Base-by-base conservation (phyloP, 2,888 invertebrate species). In the Agrochola lota region DNA sequence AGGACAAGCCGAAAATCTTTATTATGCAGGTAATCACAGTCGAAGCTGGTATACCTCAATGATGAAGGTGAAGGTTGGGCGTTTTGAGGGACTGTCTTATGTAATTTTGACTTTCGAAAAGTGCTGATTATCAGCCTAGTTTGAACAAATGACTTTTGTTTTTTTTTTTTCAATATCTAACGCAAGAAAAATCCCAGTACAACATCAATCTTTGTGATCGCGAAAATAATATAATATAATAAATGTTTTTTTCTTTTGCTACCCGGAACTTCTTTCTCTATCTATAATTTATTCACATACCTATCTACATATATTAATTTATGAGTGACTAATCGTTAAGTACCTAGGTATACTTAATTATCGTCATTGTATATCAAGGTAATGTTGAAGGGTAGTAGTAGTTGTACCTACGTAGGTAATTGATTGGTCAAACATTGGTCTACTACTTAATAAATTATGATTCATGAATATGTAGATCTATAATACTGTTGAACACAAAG, bases 1-100 rank as follows among this genome's bases (percentile, higher is more conserved):
- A 73, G 26, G 74, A 77, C n/a, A 85, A 85, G n/a, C 85, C 85
- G 0, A 85, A 84, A 63, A 87, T 85, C 40, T 85, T 77, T 55
- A 84, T 85, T 15, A 74, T 84, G 0, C 87, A 85, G 85, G 85
- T 85, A 84, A 73, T 35, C 35, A 66, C 26, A 35, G 11, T 40
- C 1, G 2, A 52, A 17, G 2, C 26, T 60, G 26, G 17, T 30
- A 26, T 17, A 30, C 26, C 15, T 26, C 59, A 26, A n/a, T n/a
- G n/a, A n/a, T n/a, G n/a, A n/a, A n/a, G n/a, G n/a, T n/a, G n/a
- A n/a, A n/a, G n/a, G n/a, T n/a, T 40, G 40, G 40, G 6, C 40
- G 40, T 40, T 40, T 4, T 40, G 40, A 5, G 40, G 0, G 40
- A 40, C 40, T 40, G 40, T 5, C 40, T 40, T 40, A 40, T 40